Conservation (phyloP, 2,113 vertebrate genomes). For the Periophthalmodon schlosseri region DNA sequence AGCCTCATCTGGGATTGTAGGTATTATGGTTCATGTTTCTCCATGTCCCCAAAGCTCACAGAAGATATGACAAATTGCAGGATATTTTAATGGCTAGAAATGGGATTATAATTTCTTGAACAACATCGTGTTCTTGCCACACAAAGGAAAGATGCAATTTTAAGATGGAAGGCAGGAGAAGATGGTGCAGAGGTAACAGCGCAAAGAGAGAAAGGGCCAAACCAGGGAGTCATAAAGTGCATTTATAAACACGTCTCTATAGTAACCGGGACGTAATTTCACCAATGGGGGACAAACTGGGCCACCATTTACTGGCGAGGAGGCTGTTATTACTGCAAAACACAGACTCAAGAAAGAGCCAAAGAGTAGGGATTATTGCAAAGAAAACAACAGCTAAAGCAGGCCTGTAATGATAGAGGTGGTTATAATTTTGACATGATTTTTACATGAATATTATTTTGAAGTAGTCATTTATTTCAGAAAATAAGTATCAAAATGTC, state of each 20-base stretch:
- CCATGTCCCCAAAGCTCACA: not conserved
- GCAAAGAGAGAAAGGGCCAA: slow-evolving; percentile 58
- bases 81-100: slow-evolving; percentile 52
- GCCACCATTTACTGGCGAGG: slow-evolving; percentile 62
- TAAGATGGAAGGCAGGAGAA: slow-evolving; percentile 25
- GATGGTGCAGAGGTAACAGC: slow-evolving; percentile 53
- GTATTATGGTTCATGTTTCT: not conserved
- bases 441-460: too few relatives aligned
- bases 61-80: slow-evolving; percentile 45
- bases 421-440: not conserved
- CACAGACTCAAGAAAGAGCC: slow-evolving; percentile 6
- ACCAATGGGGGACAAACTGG: slow-evolving; percentile 59
- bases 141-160: slow-evolving; percentile 30
- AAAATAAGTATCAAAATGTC: too few relatives aligned
- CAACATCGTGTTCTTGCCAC: not conserved
- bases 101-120: slow-evolving; percentile 56
- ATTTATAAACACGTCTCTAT: slow-evolving; percentile 82
- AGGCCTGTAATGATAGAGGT: not conserved
- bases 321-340: slow-evolving; percentile 58
- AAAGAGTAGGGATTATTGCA: slow-evolving; percentile 12
- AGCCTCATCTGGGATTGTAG: too few relatives aligned
- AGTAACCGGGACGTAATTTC: slow-evolving; percentile 81
- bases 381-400: not conserved
- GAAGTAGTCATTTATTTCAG: too few relatives aligned
- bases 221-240: slow-evolving; percentile 71